Evolutionary conservation across 2,113 vertebrate genomes (phyloP), one percentile per base, ranked within the genome.

Genomic region (Macheiramphus alcinus): DNA sequence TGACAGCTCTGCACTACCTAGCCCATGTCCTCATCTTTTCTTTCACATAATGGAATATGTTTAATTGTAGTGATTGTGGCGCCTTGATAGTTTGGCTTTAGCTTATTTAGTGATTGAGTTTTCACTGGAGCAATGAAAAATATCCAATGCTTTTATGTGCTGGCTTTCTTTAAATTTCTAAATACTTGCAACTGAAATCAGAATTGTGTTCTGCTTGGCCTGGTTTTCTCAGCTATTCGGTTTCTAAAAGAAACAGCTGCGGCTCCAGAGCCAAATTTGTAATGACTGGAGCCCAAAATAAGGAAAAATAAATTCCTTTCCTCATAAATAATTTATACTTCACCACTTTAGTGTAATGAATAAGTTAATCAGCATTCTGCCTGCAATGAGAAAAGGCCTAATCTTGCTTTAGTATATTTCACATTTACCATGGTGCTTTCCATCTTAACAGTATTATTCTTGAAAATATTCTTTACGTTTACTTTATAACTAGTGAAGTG

Each of bases 241-340:
- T 80, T 90, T 96, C 80, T 78, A 32, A 67, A 93, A 81, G 68
- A 87, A 96, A 71, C 68, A 85, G 86, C 73, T 96, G 80, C 50
- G 40, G 22, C 71, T 86, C 36, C 71, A 95, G 34, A 93, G 70
- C 58, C 42, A 58, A 88, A 82, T 88, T 53, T 22, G 45, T 90
- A 92, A 88, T 73, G 66, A 82, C 53, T 92, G 26, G 25, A 86
- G 59, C 42, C 63, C 59, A 66, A 86, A 86, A 76, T 76, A 38
- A 88, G 31, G 67, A 90, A 86, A 82, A 93, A 23, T 55, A 53
- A 80, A 66, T 80, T 88, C 36, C 7, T 90, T 90, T 80, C 34
- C 58, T 96, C 74, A 94, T 90, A 88, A 95, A 94, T 96, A 93
- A 90, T 95, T 85, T 93, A 90, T 88, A 76, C 36, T 85, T 83